Evolutionary conservation across 30 jellyfish, hydroid and myxozoan genomes (phyloP).

Genomic region (Catostylus mosaicus): DNA sequence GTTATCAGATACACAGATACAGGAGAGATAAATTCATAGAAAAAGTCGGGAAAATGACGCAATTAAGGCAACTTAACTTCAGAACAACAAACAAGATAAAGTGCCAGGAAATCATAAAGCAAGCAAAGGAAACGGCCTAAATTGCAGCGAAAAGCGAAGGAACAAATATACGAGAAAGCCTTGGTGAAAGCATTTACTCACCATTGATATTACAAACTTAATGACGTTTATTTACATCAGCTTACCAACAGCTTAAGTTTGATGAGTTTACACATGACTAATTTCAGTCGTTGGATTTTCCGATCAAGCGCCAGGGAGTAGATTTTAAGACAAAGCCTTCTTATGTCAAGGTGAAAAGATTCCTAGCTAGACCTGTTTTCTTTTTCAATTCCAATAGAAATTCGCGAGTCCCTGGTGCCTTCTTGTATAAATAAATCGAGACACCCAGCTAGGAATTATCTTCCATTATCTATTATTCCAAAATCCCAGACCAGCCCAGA

Average conservation of each 20-base stretch:
- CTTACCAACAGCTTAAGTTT: constrained; percentile 1
- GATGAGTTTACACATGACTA: neutral
- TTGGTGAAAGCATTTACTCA: constrained; percentile 1
- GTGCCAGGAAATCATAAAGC: constrained; percentile 20
- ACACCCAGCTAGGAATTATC: constrained; percentile 36
- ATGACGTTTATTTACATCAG: neutral
- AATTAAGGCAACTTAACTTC: too few relatives aligned
- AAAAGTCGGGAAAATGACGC: too few relatives aligned
- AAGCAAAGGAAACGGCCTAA: constrained; percentile 34
- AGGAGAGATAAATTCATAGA: too few relatives aligned
- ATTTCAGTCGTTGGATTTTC: neutral
- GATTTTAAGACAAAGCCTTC: neutral
- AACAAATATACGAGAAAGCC: constrained; percentile 23
- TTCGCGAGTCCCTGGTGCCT: neutral
- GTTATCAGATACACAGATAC: too few relatives aligned
- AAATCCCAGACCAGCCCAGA: too few relatives aligned
- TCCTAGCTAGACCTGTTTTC: neutral
- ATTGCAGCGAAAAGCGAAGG: neutral
- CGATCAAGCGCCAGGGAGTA: neutral
- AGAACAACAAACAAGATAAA: neutral
- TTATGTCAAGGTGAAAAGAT: constrained; percentile 19
- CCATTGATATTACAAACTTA: neutral
- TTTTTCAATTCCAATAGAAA: constrained; percentile 3
- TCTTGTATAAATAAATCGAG: neutral
- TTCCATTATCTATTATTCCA: neutral